phyloP scores from a whole-genome alignment of 1,140 invertebrate genomes.

The Drosophila pachea region DNA sequence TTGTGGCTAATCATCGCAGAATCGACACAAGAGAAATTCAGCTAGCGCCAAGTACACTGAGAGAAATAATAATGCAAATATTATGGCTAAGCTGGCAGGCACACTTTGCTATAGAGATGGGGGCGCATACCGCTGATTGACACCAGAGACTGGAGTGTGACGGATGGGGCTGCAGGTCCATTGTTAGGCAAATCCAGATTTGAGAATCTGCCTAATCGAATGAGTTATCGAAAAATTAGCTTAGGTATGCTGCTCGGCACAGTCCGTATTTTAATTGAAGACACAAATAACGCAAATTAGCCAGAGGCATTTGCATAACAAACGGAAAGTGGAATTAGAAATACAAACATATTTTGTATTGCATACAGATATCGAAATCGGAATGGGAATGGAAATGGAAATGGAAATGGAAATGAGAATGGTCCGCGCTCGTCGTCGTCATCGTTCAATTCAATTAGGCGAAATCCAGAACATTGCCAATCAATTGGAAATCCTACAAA shows the following conservation, averaged over 20 bases:
- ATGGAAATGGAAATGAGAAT: background rate
- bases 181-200: background rate
- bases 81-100: no score
- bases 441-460: slow-evolving; percentile 64
- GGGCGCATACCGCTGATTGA: no score
- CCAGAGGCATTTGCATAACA: slow-evolving; percentile 52
- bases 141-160: slow-evolving; percentile 14
- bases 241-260: slow-evolving; percentile 47
- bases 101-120: background rate
- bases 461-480: slow-evolving; percentile 42
- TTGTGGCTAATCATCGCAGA: slow-evolving; percentile 72
- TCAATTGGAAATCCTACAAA: slow-evolving; percentile 30
- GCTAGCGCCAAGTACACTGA: background rate
- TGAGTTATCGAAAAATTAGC: slow-evolving; percentile 40
- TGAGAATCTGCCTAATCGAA: slow-evolving; percentile 13
- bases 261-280: slow-evolving; percentile 68
- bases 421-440: slow-evolving; percentile 29
- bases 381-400: background rate
- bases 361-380: slow-evolving; percentile 11
- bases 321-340: slow-evolving; percentile 13
- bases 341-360: slow-evolving; percentile 10
- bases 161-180: background rate
- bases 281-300: slow-evolving; percentile 33
- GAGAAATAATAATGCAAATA: background rate
- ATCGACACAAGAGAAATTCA: slow-evolving; percentile 52